Percentiles rank a stretch among this genome's conserved stretches.
phyloP scores from a whole-genome alignment of 2,113 vertebrate species.

The Urocynchramus pylzowi region DNA sequence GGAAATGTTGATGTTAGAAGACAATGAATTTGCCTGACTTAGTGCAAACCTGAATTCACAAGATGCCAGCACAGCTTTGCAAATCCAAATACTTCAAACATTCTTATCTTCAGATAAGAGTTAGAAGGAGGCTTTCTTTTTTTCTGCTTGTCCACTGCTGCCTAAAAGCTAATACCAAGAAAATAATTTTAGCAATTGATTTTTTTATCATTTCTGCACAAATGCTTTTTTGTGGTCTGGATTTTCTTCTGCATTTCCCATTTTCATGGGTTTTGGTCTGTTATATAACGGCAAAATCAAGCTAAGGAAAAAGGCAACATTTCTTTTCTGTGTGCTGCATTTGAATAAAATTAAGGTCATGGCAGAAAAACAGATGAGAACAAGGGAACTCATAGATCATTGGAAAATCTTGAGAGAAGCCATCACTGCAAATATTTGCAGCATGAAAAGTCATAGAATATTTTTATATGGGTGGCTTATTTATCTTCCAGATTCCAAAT shows the following conservation, averaged over 20 bases:
- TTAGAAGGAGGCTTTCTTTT: background rate
- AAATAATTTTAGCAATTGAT: background rate
- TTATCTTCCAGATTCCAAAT: background rate
- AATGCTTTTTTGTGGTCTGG: background rate
- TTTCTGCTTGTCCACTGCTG: background rate
- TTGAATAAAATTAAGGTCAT: slow-evolving; percentile 1
- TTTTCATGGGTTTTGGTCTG: slow-evolving; percentile 49
- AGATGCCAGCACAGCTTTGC: background rate
- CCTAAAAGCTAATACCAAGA: background rate
- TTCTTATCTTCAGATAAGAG: background rate
- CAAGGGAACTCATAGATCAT: background rate
- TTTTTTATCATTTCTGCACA: background rate
- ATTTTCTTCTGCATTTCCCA: slow-evolving; percentile 11
- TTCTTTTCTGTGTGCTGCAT: background rate
- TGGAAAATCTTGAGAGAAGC: background rate
- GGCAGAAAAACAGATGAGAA: slow-evolving; percentile 4
- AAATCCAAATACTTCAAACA: background rate
- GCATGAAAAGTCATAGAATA: background rate
- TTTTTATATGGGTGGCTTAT: background rate
- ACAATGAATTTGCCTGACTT: background rate
- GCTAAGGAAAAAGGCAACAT: background rate
- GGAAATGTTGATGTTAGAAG: background rate
- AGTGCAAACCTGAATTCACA: background rate
- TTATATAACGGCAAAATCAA: slow-evolving; percentile 57
- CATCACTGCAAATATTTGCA: background rate